A percentile compares a stretch with the other conserved stretches of the same genome.
Conservation (phyloP, 2,113 vertebrate species). For the Prionailurus viverrinus region DNA sequence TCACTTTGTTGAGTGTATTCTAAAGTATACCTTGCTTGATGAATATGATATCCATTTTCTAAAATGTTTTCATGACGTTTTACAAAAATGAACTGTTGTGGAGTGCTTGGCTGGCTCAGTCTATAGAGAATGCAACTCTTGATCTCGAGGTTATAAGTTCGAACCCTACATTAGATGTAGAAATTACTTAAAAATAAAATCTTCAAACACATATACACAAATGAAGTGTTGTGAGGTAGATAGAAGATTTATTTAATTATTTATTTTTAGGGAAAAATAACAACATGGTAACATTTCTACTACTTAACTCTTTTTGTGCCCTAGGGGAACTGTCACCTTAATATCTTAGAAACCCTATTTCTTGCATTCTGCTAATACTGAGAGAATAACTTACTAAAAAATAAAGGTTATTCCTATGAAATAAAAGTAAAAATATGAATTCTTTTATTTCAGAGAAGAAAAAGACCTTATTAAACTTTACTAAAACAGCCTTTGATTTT, state of each 20-base stretch:
- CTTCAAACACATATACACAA: not conserved
- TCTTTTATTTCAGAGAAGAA: slow-evolving; percentile 36
- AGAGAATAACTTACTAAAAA: slow-evolving; percentile 45
- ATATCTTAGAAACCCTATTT: slow-evolving; percentile 26
- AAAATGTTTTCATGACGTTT: slow-evolving; percentile 3
- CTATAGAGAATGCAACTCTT: not conserved
- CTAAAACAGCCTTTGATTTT: not conserved
- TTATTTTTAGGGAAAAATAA: slow-evolving; percentile 20
- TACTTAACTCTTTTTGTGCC: not conserved
- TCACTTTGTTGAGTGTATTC: not conserved
- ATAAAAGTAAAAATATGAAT: not conserved
- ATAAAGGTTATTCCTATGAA: not conserved
- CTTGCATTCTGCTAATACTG: not conserved
- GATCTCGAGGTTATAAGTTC: not conserved
- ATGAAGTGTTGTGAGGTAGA: not conserved
- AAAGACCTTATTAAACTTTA: not conserved
- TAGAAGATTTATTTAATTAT: not conserved
- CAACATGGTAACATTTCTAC: not conserved
- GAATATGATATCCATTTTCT: not conserved
- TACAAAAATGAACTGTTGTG: not conserved
- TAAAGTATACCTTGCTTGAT: not conserved
- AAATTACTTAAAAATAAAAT: not conserved
- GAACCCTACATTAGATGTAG: not conserved
- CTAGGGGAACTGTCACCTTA: not conserved
- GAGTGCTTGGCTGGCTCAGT: not conserved